These are phyloP conservation scores for Argyrosomus japonicus DNA, from an alignment of 2,113 vertebrate genomes.

Conservation along the genomic window DNA sequence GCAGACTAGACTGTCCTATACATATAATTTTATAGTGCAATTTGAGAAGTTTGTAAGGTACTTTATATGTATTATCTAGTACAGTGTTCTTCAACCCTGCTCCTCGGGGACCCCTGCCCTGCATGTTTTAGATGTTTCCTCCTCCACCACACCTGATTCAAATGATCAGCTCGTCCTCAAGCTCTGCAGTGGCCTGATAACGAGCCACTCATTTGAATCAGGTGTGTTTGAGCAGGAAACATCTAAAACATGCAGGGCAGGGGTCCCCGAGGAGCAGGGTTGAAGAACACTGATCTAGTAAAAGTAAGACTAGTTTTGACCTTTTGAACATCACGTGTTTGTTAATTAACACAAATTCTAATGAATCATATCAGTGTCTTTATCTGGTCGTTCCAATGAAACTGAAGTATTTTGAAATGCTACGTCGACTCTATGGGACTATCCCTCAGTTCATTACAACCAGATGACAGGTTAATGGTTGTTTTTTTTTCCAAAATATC, in stretches of 20 bases:
- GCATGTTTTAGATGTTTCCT: too few species aligned
- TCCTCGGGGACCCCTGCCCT: too few species aligned
- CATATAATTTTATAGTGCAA: slow-evolving; percentile 7
- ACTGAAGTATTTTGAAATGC: neutral
- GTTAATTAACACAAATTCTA: neutral
- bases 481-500: slow-evolving; percentile 33
- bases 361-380: neutral
- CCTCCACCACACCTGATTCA: too few species aligned
- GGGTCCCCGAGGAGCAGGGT: too few species aligned
- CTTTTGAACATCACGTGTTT: neutral
- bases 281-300: too few species aligned
- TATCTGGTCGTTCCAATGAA: neutral
- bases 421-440: neutral
- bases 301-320: neutral
- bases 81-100: too few species aligned
- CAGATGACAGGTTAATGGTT: slow-evolving; percentile 17
- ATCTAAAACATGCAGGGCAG: too few species aligned
- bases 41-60: neutral
- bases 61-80: neutral
- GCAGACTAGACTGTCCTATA: neutral
- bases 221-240: too few species aligned
- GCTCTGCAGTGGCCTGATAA: too few species aligned
- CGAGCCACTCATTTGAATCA: too few species aligned
- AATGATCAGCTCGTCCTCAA: too few species aligned
- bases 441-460: neutral